phyloP scores from a whole-genome alignment of 2,797 vertebrate species.

The Hylomyscus alleni region DNA sequence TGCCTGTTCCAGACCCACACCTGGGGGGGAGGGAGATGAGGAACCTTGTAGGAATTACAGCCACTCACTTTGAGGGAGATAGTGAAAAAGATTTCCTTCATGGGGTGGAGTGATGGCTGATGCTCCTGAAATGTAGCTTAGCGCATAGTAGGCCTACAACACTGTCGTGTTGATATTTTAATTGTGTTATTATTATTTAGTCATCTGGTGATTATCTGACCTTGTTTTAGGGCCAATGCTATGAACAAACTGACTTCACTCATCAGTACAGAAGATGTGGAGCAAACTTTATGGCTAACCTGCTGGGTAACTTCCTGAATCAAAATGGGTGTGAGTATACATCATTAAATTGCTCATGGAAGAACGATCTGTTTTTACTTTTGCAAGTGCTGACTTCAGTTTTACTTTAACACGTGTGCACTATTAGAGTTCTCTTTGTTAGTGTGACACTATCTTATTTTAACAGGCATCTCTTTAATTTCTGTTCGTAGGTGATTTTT shows the following conservation, averaged over 20 bases:
- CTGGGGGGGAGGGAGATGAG: rapidly evolving
- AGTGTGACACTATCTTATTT: background rate
- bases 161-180: background rate
- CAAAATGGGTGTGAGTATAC: background rate
- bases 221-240: background rate
- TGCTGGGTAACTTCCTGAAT: background rate
- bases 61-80: background rate
- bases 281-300: background rate
- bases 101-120: rapidly evolving
- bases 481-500: background rate
- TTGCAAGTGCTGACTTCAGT: background rate
- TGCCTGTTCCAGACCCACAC: background rate
- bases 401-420: background rate
- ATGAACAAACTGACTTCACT: background rate
- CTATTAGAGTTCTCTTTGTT: background rate
- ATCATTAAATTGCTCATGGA: background rate
- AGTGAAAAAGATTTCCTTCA: background rate
- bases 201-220: background rate
- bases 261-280: background rate
- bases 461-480: background rate
- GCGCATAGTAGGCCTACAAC: background rate
- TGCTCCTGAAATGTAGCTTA: background rate
- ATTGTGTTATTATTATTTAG: background rate
- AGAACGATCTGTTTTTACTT: background rate
- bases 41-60: background rate